Conservation (phyloP, 2,888 invertebrate species). For the Hesperia comma region DNA sequence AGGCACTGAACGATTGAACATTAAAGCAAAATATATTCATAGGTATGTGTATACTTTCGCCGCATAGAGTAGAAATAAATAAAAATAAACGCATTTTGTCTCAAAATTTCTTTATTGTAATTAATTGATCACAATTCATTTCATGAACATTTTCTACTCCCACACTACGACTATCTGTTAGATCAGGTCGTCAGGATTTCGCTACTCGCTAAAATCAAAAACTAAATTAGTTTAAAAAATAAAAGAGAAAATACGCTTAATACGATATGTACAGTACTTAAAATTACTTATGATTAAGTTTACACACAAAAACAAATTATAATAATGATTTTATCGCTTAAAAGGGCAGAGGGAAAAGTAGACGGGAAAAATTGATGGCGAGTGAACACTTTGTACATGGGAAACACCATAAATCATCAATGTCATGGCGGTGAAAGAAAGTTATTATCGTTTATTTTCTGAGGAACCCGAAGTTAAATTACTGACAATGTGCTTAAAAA, state of each 20-base stretch:
- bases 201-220: neutral
- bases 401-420: no score
- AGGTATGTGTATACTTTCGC: no score
- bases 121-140: constrained; percentile 32
- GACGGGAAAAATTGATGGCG: neutral
- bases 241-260: constrained; percentile 11
- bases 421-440: no score
- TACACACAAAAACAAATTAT: constrained; percentile 13
- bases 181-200: constrained; percentile 1
- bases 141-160: constrained; percentile 18
- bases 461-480: no score
- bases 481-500: no score
- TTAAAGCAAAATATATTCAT: no score
- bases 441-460: no score
- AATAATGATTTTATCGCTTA: neutral
- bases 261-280: constrained; percentile 31
- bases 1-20: no score
- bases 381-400: no score
- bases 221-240: neutral
- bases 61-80: no score
- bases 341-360: neutral
- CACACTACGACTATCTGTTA: neutral
- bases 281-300: constrained; percentile 23
- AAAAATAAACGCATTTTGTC: constrained; percentile 1
- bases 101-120: constrained; percentile 32